Evolutionary conservation across 1,140 invertebrate genomes (phyloP), one percentile per base, ranked within the genome.

Genomic region (Bombus waltoni): DNA sequence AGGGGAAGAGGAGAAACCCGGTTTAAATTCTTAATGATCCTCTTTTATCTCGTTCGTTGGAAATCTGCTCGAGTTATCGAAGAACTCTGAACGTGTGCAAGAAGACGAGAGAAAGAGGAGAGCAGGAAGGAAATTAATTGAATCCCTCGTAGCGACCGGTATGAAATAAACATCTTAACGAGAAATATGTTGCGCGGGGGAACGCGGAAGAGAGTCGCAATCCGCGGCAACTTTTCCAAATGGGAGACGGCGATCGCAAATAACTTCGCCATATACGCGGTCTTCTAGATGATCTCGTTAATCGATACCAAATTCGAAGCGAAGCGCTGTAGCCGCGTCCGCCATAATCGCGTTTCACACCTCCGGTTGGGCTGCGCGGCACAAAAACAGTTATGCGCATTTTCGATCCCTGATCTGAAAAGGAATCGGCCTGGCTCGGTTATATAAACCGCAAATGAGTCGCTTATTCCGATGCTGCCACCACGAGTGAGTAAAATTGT

Each of bases 261-360:
- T 78, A 78, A 65, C 75, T 78, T 65, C 8, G 9, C 65, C 86
- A 73, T 87, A 76, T 81, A 84, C 22, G 71, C 3, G 18, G 11
- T 40, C n/a, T 13, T 40, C 53, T 40, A 40, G 82, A 77, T 57
- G 47, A 83, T 88, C 83, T 83, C 62, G 86, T 93, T 90, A 90
- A 91, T 83, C 90, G 75, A 83, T 87, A 86, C 82, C 84, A 89
- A 90, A 90, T 84, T 89, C 66, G 88, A 89, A n/a, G 38, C 44
- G 47, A 76, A 40, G 66, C 42, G 57, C 47, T 32, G 59, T 68
- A 42, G 66, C 83, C 74, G n/a, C 62, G 66, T 53, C 72, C 65
- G 40, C 42, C n/a, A 44, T 44, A 53, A 81, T 89, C 68, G 62
- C 66, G 74, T 88, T 86, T 76, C 87, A 79, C 68, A 72, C 72